Evolutionary conservation across 1,140 invertebrate genomes (phyloP).

Genomic region (Cataglyphis hispanica): DNA sequence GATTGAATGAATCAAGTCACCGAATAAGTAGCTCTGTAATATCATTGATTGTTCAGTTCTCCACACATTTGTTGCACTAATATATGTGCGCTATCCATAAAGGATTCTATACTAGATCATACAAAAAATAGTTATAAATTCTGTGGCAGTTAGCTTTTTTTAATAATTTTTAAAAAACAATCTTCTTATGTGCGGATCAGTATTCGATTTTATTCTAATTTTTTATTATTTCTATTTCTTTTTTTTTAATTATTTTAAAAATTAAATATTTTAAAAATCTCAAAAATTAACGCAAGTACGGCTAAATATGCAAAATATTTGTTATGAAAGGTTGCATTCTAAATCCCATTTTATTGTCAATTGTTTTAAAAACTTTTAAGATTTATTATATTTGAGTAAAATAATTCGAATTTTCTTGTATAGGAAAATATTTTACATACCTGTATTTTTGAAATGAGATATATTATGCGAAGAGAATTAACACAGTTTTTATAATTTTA

Average conservation of each 20-base stretch:
- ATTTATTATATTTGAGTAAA: neutral
- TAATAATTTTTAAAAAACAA: neutral
- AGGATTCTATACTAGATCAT: neutral
- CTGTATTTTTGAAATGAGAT: neutral
- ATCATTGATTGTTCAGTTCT: neutral
- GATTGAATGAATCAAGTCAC: neutral
- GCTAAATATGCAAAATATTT: neutral
- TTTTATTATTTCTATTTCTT: neutral
- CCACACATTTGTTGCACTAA: neutral
- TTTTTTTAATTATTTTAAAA: neutral
- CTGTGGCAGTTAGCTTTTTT: neutral
- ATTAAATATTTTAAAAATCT: neutral
- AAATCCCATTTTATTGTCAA: neutral
- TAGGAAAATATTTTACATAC: slow-evolving; percentile 22
- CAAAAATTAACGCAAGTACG: neutral
- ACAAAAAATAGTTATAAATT: slow-evolving; percentile 1
- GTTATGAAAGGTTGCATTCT: neutral
- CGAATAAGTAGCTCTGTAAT: neutral
- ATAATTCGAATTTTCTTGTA: neutral
- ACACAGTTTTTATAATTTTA: neutral
- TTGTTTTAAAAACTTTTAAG: neutral
- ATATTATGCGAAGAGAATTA: neutral
- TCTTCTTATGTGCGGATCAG: neutral
- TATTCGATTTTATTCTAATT: neutral
- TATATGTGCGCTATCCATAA: neutral